Base-by-base conservation (phyloP, 2,113 vertebrate species). In the Columba livia region DNA sequence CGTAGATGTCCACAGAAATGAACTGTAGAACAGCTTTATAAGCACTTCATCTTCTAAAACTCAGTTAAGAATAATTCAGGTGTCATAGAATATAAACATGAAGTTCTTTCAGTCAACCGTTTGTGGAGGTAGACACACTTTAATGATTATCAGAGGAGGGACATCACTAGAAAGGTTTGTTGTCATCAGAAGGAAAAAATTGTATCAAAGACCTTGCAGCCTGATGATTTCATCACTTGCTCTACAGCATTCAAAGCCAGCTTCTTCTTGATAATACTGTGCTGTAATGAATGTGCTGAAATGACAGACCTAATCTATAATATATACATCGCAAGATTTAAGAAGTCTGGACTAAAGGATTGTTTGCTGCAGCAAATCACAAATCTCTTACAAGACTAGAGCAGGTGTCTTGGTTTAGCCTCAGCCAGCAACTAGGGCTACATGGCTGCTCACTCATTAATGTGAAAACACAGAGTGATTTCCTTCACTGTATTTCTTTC, bases 101-200 rank as follows among this genome's bases (percentile, higher is more conserved):
- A 69, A 1, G 3, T 74, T 64, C 12, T 81, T 87, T 53, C 28
- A 23, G 40, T 67, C 42, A 34, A 2, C 4, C 1, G 0, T 38
- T 56, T 57, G 38, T 7, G 3, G 14, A 74, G 4, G 7, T 21
- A 24, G 13, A 34, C 17, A 9, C 25, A 19, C 12, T 58, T 65
- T 50, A 82, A 40, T 36, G 54, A n/a, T 32, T 44, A 54, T n/a
- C 12, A 79, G 34, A 69, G 67, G 13, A 87, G 61, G 24, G 57
- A 11, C 17, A 40, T 78, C 15, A 24, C 48, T 75, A 36, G 53
- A 44, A 84, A 64, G 24, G 23, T 29, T 79, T 20, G 15, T 15
- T 90, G 32, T 12, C 11, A 10, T 64, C 32, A 60, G 56, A 56
- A 77, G 40, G 51, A 61, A 53, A 38, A 36, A 82, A 64, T 20